Evolutionary conservation across 1,140 invertebrate species (phyloP), one percentile per base, ranked within the genome.

Genomic region (Drosophila miranda): DNA sequence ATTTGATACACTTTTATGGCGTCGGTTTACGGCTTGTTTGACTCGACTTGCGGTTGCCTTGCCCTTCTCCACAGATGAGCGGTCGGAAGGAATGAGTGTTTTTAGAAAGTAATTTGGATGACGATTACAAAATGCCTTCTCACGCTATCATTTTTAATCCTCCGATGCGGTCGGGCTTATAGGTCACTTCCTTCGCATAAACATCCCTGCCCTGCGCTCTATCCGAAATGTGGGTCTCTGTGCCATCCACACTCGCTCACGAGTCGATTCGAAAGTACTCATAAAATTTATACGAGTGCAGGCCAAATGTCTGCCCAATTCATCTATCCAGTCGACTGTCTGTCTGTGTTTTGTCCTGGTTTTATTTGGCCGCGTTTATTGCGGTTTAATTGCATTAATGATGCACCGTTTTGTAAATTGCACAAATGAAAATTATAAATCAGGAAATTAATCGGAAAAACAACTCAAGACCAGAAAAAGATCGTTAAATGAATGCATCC

Each of bases 111-210:
- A 67, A 76, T 76, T 71, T 69, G 38, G 53, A 74, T 74, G 69
- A 80, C 76, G 72, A 88, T 89, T 88, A 84, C 82, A 78, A 80
- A 88, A 84, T 88, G 76, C 83, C 84, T 84, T 89, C 79, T 89
- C 83, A 88, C 83, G 83, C 83, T 79, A 89, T 88, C 79, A 87
- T 83, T 87, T 87, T 88, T 87, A 87, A 83, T 87, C 82, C 82
- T 77, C 75, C 77, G 68, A 73, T 79, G 76, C 62, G 56, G 75
- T 73, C 71, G 63, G 72, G 46, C 78, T 86, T 86, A 87, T 74
- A 62, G 42, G 57, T 67, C 52, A 43, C 46, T 23, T 38, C 41
- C 28, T 11, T 49, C 41, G 23, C 46, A n/a, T 21, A 42, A 1
- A 19, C 42, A 44, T 23, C 1, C 48, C 19, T 7, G 30, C 21